Evolutionary conservation across 2,113 vertebrate species (phyloP), one percentile per base, ranked within the genome.

Genomic region (Lonchura striata): DNA sequence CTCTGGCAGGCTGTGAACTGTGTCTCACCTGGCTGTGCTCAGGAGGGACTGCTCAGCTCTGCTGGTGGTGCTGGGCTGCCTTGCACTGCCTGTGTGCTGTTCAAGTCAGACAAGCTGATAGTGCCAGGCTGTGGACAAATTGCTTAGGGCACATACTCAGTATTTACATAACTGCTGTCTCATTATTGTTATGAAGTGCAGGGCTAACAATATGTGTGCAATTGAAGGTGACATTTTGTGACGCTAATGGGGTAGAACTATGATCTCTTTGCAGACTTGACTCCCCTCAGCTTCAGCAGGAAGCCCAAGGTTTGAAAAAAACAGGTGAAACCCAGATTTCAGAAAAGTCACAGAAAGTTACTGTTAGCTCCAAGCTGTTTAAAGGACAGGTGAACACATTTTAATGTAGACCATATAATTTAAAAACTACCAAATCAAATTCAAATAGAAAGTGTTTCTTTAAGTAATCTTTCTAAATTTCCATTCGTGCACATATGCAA

Each of bases 101-200:
- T 88, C 79, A 93, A 72, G 66, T 71, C 95, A 95, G 88, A 84
- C 90, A 87, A 79, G 95, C 92, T 94, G 94, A 87, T 76, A 41
- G 94, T 96, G 95, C 97, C 95, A 95, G 89, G 66, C 89, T 85
- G 33, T 52, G 96, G 97, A 97, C 97, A 96, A 95, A 97, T 95
- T 91, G 96, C 97, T 97, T 39, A 94, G 92, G 94, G 95, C 97
- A 64, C 71, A 69, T 76, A 65, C n/a, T 94, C 95, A 86, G 47
- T 96, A 96, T 98, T 98, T 98, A 96, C 97, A 96, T 97, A 97
- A 92, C 84, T 94, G 96, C 94, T 88, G 82, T 91, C 97, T 97
- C 97, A 97, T 97, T 97, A 97, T 94, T 69, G 21, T 93, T 98
- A 64, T 82, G 92, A 95, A 95, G 91, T 11, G 79, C 94, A 96